Percentiles rank a stretch among this genome's conserved stretches.
phyloP scores from a whole-genome alignment of 2,113 vertebrate genomes.

The Cyrtonyx montezumae region DNA sequence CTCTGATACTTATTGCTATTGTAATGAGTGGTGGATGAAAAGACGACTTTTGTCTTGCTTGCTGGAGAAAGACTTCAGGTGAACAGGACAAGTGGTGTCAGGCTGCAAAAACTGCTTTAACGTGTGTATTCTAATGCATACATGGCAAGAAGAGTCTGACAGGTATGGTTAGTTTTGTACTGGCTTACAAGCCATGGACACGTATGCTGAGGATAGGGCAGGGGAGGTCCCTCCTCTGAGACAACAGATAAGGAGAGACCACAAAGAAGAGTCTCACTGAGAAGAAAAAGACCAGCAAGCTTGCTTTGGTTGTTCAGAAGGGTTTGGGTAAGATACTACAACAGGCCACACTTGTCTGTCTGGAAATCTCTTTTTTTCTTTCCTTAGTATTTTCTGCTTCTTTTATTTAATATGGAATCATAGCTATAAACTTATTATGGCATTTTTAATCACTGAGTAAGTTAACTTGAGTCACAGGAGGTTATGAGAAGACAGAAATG shows the following conservation, averaged over 20 bases:
- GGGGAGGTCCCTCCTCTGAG: neutral
- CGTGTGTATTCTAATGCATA: neutral
- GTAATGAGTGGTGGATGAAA: neutral
- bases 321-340: neutral
- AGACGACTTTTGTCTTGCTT: neutral
- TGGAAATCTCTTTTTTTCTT: neutral
- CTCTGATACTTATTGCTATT: fast-evolving
- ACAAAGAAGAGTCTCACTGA: neutral
- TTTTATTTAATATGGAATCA: neutral
- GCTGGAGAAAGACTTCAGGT: neutral
- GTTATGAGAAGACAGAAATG: neutral
- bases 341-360: neutral
- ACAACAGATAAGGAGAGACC: neutral
- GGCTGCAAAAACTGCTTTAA: neutral
- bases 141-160: neutral
- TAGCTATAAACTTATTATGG: neutral
- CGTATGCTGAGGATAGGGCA: neutral
- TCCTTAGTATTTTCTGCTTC: neutral
- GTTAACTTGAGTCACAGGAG: neutral
- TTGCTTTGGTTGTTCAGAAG: neutral
- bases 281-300: neutral
- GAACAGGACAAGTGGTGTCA: neutral
- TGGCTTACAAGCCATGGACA: neutral
- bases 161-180: neutral
- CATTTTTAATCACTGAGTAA: neutral